A percentile compares a stretch with the other conserved stretches of the same genome.
Evolutionary conservation across 2,888 invertebrate genomes (phyloP).

Genomic region (Pegoplata infirma): DNA sequence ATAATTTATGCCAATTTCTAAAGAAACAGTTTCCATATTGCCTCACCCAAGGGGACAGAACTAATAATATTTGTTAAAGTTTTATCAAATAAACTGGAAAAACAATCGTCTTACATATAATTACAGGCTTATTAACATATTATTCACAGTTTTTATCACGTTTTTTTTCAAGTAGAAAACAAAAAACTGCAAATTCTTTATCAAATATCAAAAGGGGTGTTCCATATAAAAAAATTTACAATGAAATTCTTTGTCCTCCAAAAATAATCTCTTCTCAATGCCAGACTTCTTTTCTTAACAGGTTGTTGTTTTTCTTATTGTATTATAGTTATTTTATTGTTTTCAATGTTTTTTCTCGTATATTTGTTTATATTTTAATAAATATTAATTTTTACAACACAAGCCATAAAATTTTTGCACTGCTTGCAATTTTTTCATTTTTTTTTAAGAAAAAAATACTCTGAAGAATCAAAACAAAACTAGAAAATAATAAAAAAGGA

Average conservation of each 20-base stretch:
- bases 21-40: slow-evolving; percentile 83
- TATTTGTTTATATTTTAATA: slow-evolving; percentile 6
- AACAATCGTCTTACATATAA: not conserved
- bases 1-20: slow-evolving; percentile 85
- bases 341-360: not conserved
- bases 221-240: not conserved
- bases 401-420: not conserved
- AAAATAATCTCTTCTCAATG: not conserved
- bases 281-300: not conserved
- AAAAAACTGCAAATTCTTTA: not conserved
- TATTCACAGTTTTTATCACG: not conserved
- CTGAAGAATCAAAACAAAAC: slow-evolving; percentile 27
- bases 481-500: not conserved
- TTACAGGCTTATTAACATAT: not conserved
- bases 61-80: not conserved
- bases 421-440: slow-evolving; percentile 2
- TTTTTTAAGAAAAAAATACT: not conserved
- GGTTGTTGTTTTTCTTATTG: not conserved
- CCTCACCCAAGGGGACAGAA: not conserved
- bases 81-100: not conserved
- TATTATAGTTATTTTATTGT: not conserved
- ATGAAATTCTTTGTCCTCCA: not conserved
- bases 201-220: not conserved
- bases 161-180: not conserved
- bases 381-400: not conserved